Conservation (phyloP, 2,888 invertebrate genomes). For the Volucella zonaria region DNA sequence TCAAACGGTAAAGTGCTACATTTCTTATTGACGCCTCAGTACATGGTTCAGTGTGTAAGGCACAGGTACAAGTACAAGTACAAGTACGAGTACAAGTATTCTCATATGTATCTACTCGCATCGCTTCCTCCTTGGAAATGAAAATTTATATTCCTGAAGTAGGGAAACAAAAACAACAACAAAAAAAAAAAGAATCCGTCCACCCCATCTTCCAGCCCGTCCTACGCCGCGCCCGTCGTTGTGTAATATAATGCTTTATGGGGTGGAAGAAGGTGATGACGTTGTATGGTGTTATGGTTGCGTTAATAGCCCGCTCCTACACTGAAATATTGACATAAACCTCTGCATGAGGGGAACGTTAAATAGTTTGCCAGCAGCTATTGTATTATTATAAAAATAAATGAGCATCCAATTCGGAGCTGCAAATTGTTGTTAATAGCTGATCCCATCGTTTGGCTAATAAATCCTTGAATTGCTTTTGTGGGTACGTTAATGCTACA, state of each 20-base stretch:
- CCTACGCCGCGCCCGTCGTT: not conserved
- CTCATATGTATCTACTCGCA: constrained; percentile 24
- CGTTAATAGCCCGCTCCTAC: constrained; percentile 56
- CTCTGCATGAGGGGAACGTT: constrained; percentile 35
- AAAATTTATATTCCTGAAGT: constrained; percentile 63
- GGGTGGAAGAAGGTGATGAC: constrained; percentile 63
- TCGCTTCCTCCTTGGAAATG: constrained; percentile 50
- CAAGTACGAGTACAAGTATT: not conserved
- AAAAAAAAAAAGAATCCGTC: not conserved
- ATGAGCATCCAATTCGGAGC: constrained; percentile 56
- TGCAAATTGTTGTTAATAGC: constrained; percentile 71
- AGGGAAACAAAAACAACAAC: constrained; percentile 1
- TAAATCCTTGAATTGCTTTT: constrained; percentile 58
- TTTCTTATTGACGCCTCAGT: constrained; percentile 62
- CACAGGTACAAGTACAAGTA: constrained; percentile 1
- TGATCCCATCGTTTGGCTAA: constrained; percentile 56
- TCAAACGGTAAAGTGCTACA: constrained; percentile 64
- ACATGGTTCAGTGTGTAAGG: constrained; percentile 25
- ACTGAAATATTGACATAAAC: constrained; percentile 57
- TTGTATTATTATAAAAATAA: constrained; percentile 58
- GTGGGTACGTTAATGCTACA: constrained; percentile 3
- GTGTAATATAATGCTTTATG: constrained; percentile 40
- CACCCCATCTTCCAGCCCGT: constrained; percentile 14
- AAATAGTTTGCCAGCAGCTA: constrained; percentile 56
- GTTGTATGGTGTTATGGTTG: constrained; percentile 54